Base-by-base conservation (phyloP, 2,113 vertebrate species). In the Myotis lucifugus region DNA sequence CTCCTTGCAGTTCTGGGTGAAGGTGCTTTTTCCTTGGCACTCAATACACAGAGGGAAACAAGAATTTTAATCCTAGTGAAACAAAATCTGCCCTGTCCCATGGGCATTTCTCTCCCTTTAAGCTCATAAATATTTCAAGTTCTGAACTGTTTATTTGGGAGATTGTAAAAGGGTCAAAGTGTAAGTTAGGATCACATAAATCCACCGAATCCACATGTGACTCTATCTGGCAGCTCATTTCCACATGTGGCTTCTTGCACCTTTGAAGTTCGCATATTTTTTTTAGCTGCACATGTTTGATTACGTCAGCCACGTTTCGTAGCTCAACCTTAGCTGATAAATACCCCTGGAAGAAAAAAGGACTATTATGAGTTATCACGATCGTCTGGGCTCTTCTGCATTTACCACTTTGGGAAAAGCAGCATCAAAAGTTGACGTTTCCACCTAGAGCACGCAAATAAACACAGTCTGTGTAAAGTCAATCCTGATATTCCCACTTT, bases 61-160 rank as follows among this genome's bases (percentile, higher is more conserved):
- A 96, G 93, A 93, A 93, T 93, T 96, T 77, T 89, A 88, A 92
- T 90, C 90, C 76, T 48, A 17, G 40, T 76, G 95, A 96, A 94
- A 97, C 96, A 72, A 72, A 94, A 96, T 83, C 96, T 82, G 19
- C 56, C 85, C 32, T 25, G 32, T 78, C 85, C 90, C 74, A 0
- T 72, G 85, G 66, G 48, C 66, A 23, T 87, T 95, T 85, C 77
- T 93, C 59, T 90, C 88, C 50, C 72, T 93, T 61, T 67, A 40
- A 66, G 73, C 76, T 93, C 95, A 90, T 92, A 93, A 96, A 96
- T 96, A 94, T 92, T 94, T 94, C 95, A 94, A 76, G 88, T 96
- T 92, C 96, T 64, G 76, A 94, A 64, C 93, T 94, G 77, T 97
- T 96, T 95, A 90, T 96, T 91, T 96, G 93, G 88, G 96, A 52